A percentile compares a stretch with the other conserved stretches of the same genome.
phyloP scores from a whole-genome alignment of 2,113 vertebrate species.

The Notarius lentiginosus region DNA sequence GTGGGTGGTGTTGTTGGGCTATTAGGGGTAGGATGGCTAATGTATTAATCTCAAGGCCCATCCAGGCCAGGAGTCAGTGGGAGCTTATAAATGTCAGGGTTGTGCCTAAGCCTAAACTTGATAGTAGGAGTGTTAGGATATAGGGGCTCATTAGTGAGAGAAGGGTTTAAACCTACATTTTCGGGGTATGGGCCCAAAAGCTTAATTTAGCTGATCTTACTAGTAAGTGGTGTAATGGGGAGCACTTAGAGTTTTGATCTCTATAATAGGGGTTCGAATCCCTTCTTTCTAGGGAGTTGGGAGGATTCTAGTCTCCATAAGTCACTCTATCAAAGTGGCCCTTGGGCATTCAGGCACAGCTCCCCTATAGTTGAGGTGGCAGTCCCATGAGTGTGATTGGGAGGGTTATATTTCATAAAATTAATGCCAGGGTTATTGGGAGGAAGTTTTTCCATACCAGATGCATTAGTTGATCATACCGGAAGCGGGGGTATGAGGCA shows the following conservation, averaged over 20 bases:
- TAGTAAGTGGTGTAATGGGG: constrained; percentile 62
- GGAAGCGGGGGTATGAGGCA: constrained; percentile 1
- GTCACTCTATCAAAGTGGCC: constrained; percentile 23
- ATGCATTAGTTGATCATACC: constrained; percentile 6
- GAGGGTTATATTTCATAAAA: not conserved
- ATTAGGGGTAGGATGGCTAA: constrained; percentile 33
- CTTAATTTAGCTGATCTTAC: constrained; percentile 66
- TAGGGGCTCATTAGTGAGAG: constrained; percentile 50
- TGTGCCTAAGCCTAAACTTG: not conserved
- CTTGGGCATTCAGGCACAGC: constrained; percentile 11
- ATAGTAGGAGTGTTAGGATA: fast-evolving
- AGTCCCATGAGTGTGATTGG: not conserved
- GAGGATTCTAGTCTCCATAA: not conserved
- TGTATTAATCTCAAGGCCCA: constrained; percentile 55
- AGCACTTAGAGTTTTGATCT: constrained; percentile 58
- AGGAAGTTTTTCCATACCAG: constrained; percentile 15
- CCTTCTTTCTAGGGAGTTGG: not conserved
- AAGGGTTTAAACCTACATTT: constrained; percentile 57
- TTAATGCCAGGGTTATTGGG: not conserved
- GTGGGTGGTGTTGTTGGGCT: constrained; percentile 34
- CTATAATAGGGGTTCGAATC: constrained; percentile 6
- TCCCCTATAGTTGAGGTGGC: not conserved
- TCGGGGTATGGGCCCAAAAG: constrained; percentile 63
- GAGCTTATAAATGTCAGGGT: constrained; percentile 36
- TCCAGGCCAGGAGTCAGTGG: constrained; percentile 55